Percentiles rank a stretch among this genome's conserved stretches.
Conservation (phyloP, 2,888 invertebrate genomes). For the Atrina japonica region DNA sequence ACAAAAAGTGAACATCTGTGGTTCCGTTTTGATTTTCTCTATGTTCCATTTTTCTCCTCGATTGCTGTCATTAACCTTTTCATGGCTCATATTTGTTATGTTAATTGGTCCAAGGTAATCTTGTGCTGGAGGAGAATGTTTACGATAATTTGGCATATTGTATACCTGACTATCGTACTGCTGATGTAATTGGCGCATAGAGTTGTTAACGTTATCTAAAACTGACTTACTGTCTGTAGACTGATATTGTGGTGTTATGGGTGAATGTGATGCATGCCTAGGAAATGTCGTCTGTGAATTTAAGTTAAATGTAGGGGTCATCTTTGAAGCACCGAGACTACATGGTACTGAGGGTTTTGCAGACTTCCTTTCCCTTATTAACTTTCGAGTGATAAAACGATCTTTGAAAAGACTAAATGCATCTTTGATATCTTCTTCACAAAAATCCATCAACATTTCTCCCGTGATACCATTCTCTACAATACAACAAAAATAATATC, state of each 20-base stretch:
- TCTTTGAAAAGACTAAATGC: conserved; percentile 57
- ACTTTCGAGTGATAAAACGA: conserved; percentile 51
- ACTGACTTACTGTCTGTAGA: background rate
- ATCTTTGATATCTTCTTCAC: conserved; percentile 58
- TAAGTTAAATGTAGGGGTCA: background rate
- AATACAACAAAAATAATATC: no score
- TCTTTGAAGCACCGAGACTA: background rate
- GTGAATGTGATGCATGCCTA: background rate
- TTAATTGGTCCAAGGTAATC: no score
- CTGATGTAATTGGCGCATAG: background rate
- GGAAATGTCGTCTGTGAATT: background rate
- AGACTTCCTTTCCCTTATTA: conserved; percentile 44
- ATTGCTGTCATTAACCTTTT: background rate
- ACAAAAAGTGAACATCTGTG: no score
- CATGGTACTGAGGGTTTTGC: background rate
- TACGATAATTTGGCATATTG: no score
- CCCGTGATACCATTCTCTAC: conserved; percentile 55
- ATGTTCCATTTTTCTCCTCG: no score
- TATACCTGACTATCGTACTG: background rate
- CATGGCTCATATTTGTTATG: no score
- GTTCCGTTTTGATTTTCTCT: conserved; percentile 6
- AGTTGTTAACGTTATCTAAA: background rate
- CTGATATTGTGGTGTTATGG: background rate
- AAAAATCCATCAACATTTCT: conserved; percentile 56
- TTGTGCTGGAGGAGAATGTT: no score